phyloP scores from a whole-genome alignment of 2,113 vertebrate species.

The Rattus rattus region DNA sequence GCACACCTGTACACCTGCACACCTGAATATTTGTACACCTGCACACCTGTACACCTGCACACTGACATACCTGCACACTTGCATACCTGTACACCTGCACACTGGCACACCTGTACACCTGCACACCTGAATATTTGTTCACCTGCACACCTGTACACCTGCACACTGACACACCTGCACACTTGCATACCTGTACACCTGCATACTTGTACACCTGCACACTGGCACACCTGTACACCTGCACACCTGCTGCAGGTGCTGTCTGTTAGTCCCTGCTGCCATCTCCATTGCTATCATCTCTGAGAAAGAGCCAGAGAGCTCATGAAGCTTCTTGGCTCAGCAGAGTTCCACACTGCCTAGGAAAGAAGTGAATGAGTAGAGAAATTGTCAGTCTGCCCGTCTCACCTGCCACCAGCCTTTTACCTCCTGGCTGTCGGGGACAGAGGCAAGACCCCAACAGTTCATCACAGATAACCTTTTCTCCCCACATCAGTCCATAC shows the following conservation, averaged over 20 bases:
- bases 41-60: background rate
- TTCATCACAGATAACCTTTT: background rate
- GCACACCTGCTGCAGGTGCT: background rate
- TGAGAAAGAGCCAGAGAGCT: background rate
- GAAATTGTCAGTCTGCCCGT: background rate
- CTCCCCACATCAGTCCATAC: rapidly evolving
- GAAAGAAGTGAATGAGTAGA: background rate
- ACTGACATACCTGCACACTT: too few species aligned
- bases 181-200: too few species aligned
- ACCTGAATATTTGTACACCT: background rate
- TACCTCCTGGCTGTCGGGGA: background rate
- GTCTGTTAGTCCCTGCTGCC: background rate
- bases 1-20: rapidly evolving
- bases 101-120: background rate
- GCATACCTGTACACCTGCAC: too few species aligned
- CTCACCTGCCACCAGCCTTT: background rate
- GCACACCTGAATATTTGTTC: background rate
- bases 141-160: too few species aligned
- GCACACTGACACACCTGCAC: too few species aligned
- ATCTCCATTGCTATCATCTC: background rate
- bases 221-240: background rate
- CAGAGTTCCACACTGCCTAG: background rate
- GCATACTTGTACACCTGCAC: too few species aligned
- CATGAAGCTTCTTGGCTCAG: background rate
- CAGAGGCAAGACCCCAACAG: too few species aligned